These are phyloP conservation scores for Acleris holmiana DNA, from an alignment of 2,888 invertebrate species.

Conservation along the genomic window DNA sequence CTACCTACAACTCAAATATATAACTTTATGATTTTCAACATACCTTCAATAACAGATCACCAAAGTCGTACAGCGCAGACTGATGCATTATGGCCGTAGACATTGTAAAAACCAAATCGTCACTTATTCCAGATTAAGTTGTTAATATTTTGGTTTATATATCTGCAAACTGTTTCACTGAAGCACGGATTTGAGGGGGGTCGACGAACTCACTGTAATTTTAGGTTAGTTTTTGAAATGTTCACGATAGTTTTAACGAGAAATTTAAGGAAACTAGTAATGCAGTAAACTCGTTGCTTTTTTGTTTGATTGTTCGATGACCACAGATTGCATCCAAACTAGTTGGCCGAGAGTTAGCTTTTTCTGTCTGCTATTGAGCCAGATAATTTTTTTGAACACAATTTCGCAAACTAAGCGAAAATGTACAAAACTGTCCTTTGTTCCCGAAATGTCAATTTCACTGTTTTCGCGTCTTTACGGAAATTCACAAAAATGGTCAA, in stretches of 20 bases:
- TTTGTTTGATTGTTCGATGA: constrained; percentile 79
- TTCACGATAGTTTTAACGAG: constrained; percentile 69
- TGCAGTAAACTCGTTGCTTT: constrained; percentile 71
- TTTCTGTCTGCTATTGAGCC: constrained; percentile 63
- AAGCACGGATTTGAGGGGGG: constrained; percentile 68
- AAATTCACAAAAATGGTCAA: constrained; percentile 79
- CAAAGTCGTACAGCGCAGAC: constrained; percentile 90
- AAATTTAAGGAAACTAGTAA: constrained; percentile 67
- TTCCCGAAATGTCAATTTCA: constrained; percentile 76
- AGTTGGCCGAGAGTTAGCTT: constrained; percentile 75
- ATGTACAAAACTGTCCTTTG: constrained; percentile 84
- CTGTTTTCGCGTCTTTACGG: constrained; percentile 81
- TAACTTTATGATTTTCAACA: constrained; percentile 47
- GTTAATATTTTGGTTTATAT: constrained; percentile 59
- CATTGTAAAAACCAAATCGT: constrained; percentile 83
- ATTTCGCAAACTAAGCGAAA: constrained; percentile 82
- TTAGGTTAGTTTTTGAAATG: constrained; percentile 64
- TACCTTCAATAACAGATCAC: constrained; percentile 90
- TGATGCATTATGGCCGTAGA: constrained; percentile 91
- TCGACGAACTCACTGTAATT: constrained; percentile 78
- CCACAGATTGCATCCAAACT: constrained; percentile 78
- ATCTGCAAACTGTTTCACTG: constrained; percentile 75
- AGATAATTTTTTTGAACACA: constrained; percentile 80
- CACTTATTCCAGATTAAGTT: constrained; percentile 76
- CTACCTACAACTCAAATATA: too few relatives aligned